Base-by-base conservation (phyloP, 2,797 vertebrate species). In the Leptoclinus maculatus region DNA sequence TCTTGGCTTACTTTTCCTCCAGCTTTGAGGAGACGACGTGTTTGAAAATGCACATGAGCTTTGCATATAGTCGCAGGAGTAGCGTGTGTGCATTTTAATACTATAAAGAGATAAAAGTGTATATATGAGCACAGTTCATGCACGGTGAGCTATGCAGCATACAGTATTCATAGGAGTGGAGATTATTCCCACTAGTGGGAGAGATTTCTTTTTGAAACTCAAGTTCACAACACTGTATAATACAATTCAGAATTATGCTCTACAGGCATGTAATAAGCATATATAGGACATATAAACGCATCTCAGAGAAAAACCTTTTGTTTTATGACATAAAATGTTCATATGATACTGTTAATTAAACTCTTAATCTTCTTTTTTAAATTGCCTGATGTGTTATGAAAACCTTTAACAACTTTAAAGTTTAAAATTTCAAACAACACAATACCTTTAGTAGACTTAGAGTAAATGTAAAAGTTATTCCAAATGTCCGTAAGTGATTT, bases 11-110 rank as follows among this genome's bases (percentile, higher is more conserved):
- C 53, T 69, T 58, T 58, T 27, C 38, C 60, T 58, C n/a, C 32
- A 25, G 38, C 75, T 68, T 69, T 62, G 16, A 45, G n/a, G 66
- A 25, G 16, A 58, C 51, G 27, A 69, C 56, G 36, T 12, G 25
- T 65, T 78, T 49, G 45, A 25, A 66, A 56, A 41, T 29, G 71
- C 21, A 66, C 5, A 10, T 59, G 39, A 80, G 58, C 71, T 76
- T 56, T 70, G 54, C 49, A 54, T 34, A 45, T 34, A 45, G 19
- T 60, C 27, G 7, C 43, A 23, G 32, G 27, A 69, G 36, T 21
- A 29, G 17, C 32, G 14, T 34, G 63, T 67, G 43, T n/a, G 34
- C 63, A 53, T 71, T 74, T 32, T 27, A 8, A 71, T 14, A 39
- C 29, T n/a, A n/a, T n/a, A n/a, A n/a, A n/a, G 45, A 53, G 13